Evolutionary conservation across 1,140 invertebrate genomes (phyloP).

Genomic region (Drosophila pallidifrons): DNA sequence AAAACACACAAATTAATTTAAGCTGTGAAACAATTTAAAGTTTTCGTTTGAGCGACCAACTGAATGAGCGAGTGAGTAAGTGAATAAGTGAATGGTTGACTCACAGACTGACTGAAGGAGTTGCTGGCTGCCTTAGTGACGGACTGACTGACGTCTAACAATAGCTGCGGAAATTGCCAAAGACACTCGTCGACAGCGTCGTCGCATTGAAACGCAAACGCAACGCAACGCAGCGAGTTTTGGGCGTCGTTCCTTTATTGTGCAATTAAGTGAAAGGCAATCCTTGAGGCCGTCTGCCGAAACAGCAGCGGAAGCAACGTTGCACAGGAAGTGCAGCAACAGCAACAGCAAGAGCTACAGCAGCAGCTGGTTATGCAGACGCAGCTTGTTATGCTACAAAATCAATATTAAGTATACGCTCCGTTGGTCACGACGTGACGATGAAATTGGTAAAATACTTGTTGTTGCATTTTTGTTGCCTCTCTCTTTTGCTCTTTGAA

Average conservation of each 20-base stretch:
- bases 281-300: conserved; percentile 43
- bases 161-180: conserved; percentile 74
- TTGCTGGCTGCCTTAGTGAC: conserved; percentile 26
- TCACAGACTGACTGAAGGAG: conserved; percentile 18
- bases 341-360: conserved; percentile 53
- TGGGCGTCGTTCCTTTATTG: conserved; percentile 46
- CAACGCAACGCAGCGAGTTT: conserved; percentile 12
- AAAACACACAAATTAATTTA: conserved; percentile 73
- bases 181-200: conserved; percentile 48
- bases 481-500: conserved; percentile 10
- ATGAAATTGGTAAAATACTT: conserved; percentile 13
- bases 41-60: conserved; percentile 47
- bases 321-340: conserved; percentile 69
- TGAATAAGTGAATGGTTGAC: conserved; percentile 29
- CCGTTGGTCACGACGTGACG: conserved; percentile 61
- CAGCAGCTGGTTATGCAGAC: conserved; percentile 38
- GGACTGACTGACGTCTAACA: conserved; percentile 55
- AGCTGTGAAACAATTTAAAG: conserved; percentile 75
- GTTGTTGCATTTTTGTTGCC: conserved; percentile 16
- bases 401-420: conserved; percentile 76
- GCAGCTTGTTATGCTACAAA: conserved; percentile 64
- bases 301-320: conserved; percentile 63
- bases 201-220: conserved; percentile 30
- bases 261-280: conserved; percentile 75
- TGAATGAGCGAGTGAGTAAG: conserved; percentile 23